These are phyloP conservation scores for Tetragonula carbonaria DNA, from an alignment of 2,888 invertebrate species.

Conservation along the genomic window DNA sequence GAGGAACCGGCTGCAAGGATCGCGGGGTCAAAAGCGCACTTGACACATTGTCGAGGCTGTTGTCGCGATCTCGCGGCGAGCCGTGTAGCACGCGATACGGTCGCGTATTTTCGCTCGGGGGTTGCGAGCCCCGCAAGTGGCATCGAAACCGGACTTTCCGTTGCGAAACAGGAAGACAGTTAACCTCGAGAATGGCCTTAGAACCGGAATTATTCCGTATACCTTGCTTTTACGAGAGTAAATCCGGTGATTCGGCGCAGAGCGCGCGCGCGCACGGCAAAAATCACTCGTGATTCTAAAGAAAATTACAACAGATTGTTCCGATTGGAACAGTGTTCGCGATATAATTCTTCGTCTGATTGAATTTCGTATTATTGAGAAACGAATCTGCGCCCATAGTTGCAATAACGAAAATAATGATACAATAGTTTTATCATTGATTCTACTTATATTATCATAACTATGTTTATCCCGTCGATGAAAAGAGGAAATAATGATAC, in stretches of 20 bases:
- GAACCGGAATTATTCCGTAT: constrained; percentile 37
- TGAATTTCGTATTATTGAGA: too few relatives aligned
- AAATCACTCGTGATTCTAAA: too few relatives aligned
- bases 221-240: not conserved
- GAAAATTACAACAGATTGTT: too few relatives aligned
- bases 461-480: too few relatives aligned
- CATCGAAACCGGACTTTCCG: constrained; percentile 40
- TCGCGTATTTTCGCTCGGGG: constrained; percentile 43
- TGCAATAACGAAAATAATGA: too few relatives aligned
- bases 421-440: too few relatives aligned
- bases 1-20: constrained; percentile 37
- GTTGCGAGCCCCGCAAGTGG: constrained; percentile 17
- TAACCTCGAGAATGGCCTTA: constrained; percentile 42
- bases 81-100: constrained; percentile 41
- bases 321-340: too few relatives aligned
- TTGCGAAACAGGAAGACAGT: constrained; percentile 51
- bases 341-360: too few relatives aligned
- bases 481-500: too few relatives aligned
- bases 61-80: constrained; percentile 49
- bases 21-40: constrained; percentile 51
- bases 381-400: too few relatives aligned
- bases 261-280: too few relatives aligned
- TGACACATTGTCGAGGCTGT: constrained; percentile 39
- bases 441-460: too few relatives aligned
- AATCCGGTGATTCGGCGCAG: not conserved